These are phyloP conservation scores for Coryphaenoides rupestris DNA, from an alignment of 2,113 vertebrate genomes.

Conservation along the genomic window DNA sequence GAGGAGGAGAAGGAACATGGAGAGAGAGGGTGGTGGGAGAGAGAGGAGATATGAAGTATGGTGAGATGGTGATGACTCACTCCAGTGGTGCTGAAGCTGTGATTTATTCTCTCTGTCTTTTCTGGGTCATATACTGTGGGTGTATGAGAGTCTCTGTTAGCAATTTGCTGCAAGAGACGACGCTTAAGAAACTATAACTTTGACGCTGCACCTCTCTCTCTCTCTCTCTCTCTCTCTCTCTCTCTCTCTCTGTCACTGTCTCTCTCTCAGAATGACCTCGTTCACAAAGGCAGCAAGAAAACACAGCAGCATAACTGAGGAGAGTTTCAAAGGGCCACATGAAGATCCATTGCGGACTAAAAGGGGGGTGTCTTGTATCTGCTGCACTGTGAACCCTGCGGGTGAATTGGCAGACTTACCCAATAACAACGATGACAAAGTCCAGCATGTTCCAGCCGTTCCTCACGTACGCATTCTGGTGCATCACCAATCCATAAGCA, in stretches of 20 bases:
- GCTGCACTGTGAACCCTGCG: not conserved
- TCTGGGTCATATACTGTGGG: conserved; percentile 70
- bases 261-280: no score
- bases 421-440: conserved; percentile 98
- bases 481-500: conserved; percentile 96
- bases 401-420: conserved; percentile 77
- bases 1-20: not conserved
- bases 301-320: no score
- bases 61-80: conserved; percentile 71
- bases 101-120: conserved; percentile 73
- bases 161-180: conserved; percentile 45
- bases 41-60: conserved; percentile 55
- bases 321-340: no score
- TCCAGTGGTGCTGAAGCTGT: conserved; percentile 62
- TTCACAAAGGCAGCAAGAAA: no score
- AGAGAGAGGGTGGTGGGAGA: conserved; percentile 38
- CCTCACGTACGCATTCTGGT: conserved; percentile 96
- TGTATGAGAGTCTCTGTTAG: conserved; percentile 60
- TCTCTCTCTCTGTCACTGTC: no score
- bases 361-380: no score
- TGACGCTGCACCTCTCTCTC: conserved; percentile 17
- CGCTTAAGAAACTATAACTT: conserved; percentile 57
- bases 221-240: no score
- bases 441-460: conserved; percentile 99
- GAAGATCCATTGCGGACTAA: no score